Conservation (phyloP, 2,113 vertebrate species). For the Zosterops hypoxanthus region DNA sequence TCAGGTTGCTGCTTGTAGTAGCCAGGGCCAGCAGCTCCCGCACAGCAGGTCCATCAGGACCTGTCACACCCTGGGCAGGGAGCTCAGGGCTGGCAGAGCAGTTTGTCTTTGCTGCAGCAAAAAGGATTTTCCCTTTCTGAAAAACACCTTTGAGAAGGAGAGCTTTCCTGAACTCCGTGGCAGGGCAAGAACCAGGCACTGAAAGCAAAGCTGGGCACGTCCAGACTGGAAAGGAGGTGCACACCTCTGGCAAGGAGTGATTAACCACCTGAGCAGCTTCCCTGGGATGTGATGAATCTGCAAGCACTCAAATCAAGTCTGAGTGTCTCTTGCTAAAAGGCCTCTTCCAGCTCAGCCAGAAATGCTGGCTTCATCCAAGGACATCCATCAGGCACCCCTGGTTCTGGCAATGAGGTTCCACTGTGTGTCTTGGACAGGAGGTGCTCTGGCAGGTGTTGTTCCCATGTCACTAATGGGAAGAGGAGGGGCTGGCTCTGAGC, state of each 20-base stretch:
- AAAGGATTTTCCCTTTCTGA: not conserved
- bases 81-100: not conserved
- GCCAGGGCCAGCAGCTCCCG: not conserved
- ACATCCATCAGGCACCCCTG: rapidly evolving
- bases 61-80: not conserved
- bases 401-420: not conserved
- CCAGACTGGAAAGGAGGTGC: not conserved
- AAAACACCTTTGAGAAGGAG: not conserved
- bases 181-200: not conserved
- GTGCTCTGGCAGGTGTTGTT: not conserved
- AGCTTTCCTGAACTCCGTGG: not conserved
- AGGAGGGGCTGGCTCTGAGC: not conserved
- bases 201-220: not conserved
- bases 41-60: not conserved
- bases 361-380: not conserved
- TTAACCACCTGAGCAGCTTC: not conserved
- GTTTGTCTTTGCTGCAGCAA: not conserved
- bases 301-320: not conserved
- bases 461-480: rapidly evolving
- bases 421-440: not conserved
- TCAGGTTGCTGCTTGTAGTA: not conserved
- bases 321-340: not conserved
- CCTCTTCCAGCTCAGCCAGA: not conserved
- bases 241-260: not conserved
- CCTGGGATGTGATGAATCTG: not conserved